Evolutionary conservation across 2,113 vertebrate genomes (phyloP), one percentile per base, ranked within the genome.

Genomic region (Ciconia boyciana): DNA sequence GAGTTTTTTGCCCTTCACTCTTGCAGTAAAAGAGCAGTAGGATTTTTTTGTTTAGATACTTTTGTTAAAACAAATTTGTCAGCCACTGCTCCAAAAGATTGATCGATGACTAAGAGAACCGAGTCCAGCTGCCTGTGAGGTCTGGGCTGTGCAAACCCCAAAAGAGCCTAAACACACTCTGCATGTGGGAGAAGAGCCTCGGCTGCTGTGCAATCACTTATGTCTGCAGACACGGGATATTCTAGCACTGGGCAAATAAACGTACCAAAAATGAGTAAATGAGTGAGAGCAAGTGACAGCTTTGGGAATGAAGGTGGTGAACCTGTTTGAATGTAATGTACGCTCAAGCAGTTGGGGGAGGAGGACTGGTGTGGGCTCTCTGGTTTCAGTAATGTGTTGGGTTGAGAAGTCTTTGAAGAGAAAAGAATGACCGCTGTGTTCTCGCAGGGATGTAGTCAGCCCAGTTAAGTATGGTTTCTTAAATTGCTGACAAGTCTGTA

Each of bases 111-210:
- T 71, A 39, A 24, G 21, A 70, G 68, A 76, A 39, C 62, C 0
- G 4, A 78, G 88, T 39, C 72, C 71, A 93, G 83, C 97, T 97
- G 93, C 92, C 86, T 97, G 97, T 90, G 97, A 96, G 97, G 97
- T 97, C 97, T 78, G 51, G 68, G 75, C 68, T 65, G 13, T 54
- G 66, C 87, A 95, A 95, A 75, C 64, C 90, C 90, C 91, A 28
- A 66, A 71, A 57, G 87, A 94, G 74, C 77, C 95, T 60, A 24
- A 94, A 90, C 86, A 91, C 43, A 71, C 55, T 82, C 83, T 78
- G 87, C 21, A 9, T 90, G 95, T 62, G 94, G 94, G 92, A 95
- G 82, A 93, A 64, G 61, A 96, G 90, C 78, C 70, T 54, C 29
- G 18, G 87, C 85, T 87, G 90, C 93, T 0, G n/a, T 77, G 72